Base-by-base conservation (phyloP, 2,113 vertebrate genomes). In the Meriones unguiculatus region DNA sequence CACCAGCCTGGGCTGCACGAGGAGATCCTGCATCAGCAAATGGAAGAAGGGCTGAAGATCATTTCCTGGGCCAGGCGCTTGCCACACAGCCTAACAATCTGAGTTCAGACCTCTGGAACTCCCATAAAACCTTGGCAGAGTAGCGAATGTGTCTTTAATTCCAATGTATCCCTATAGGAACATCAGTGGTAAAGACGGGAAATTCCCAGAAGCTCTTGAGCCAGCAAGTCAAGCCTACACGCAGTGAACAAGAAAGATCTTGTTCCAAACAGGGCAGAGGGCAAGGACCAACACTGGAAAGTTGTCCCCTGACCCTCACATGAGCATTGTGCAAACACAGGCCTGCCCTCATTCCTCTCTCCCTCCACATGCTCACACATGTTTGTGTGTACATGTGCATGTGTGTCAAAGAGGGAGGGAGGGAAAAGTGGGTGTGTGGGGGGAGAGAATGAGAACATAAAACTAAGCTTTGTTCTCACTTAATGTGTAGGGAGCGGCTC, bases 361-460 rank as follows among this genome's bases (percentile, higher is more conserved):
- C 11, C 38, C 4, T 5, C 4, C 20, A 35, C 35, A 13, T 41
- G 6, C 12, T 12, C 4, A 0, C 64, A 12, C 24, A 3, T 86
- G 5, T 18, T 25, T 78, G 3, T n/a, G 8, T 72, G 65, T 25
- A 35, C 25, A 2, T 7, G 32, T 25, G 11, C 4, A 9, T 57
- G 50, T 2, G 7, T 22, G 35, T 14, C 18, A 22, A 11, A 24
- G 20, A 64, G 62, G 62, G 57, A 57, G 15, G 57, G 15, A 57
- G 18, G n/a, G 24, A 35, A 38, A 15, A 22, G 32, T 5, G 67
- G 6, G 7, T 8, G 18, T 20, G 72, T 7, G 18, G 35, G 20
- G 12, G 7, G 32, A 2, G 32, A 69, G 30, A 69, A 32, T 1
- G 17, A n/a, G 70, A n/a, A n/a, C 69, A 72, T 15, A 72, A 75